These are phyloP conservation scores for Drosophila simulans DNA, from an alignment of 1,140 invertebrate genomes.

Conservation along the genomic window DNA sequence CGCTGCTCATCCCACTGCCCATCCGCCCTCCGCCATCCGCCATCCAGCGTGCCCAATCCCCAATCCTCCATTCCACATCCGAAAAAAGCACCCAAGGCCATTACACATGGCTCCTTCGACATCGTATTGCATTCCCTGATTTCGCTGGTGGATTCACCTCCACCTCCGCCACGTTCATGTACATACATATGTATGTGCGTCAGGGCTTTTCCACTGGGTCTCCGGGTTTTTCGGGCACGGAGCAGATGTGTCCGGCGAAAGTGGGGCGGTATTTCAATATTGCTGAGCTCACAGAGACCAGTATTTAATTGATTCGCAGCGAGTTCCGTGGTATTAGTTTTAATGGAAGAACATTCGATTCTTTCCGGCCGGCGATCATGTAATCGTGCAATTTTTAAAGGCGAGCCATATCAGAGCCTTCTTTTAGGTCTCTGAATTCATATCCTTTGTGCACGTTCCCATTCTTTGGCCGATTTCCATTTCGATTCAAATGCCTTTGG, in stretches of 20 bases:
- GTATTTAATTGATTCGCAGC: constrained; percentile 22
- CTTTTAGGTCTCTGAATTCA: background rate
- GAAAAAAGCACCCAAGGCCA: constrained; percentile 27
- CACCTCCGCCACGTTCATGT: too few relatives aligned
- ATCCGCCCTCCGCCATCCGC: too few relatives aligned
- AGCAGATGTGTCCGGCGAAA: constrained; percentile 12
- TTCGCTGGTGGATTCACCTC: constrained; percentile 4
- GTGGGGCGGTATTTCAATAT: constrained; percentile 7
- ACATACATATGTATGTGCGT: too few relatives aligned
- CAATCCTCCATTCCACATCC: background rate
- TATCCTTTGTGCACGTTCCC: too few relatives aligned
- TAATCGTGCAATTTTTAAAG: too few relatives aligned
- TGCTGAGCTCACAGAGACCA: background rate
- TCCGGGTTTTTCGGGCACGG: background rate
- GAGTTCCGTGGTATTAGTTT: constrained; percentile 1
- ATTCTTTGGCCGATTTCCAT: constrained; percentile 1
- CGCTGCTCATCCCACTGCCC: constrained; percentile 16
- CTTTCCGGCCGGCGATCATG: too few relatives aligned
- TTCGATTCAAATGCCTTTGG: background rate
- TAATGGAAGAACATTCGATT: constrained; percentile 2
- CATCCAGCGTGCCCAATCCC: too few relatives aligned
- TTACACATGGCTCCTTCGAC: constrained; percentile 9
- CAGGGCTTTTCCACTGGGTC: background rate
- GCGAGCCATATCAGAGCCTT: too few relatives aligned
- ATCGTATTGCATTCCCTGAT: constrained; percentile 28